Conservation (phyloP, 1,140 invertebrate species). For the Melanaphis sacchari region DNA sequence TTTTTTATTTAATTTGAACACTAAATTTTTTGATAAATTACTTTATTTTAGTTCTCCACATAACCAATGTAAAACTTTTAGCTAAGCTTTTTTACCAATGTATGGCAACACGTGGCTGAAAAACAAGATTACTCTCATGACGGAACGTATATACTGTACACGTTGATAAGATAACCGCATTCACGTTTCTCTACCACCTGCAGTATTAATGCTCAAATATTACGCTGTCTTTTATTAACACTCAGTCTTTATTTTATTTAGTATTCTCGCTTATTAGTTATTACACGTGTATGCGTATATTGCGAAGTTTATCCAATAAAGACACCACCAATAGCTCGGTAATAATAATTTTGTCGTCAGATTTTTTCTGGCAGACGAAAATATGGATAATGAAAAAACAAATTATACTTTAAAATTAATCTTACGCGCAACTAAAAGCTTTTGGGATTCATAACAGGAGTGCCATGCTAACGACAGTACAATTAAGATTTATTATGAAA, state of each 20-base stretch:
- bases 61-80: not conserved
- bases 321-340: not conserved
- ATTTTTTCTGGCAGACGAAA: not conserved
- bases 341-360: not conserved
- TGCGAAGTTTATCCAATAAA: not conserved
- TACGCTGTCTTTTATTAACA: not conserved
- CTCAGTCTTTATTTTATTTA: not conserved
- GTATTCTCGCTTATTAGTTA: not conserved
- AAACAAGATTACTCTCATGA: not conserved
- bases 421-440: constrained; percentile 38
- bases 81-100: not conserved
- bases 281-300: not conserved
- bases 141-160: not conserved
- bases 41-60: not conserved
- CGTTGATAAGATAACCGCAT: not conserved
- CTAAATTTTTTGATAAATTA: not conserved
- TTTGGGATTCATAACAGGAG: constrained; percentile 45
- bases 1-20: not conserved
- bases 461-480: constrained; percentile 44
- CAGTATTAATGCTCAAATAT: not conserved
- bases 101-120: not conserved
- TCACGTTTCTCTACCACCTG: not conserved
- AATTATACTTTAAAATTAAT: constrained; percentile 56
- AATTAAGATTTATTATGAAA: constrained; percentile 57
- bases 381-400: constrained; percentile 33